Evolutionary conservation across 2,888 invertebrate genomes (phyloP), one percentile per base, ranked within the genome.

Genomic region (Apamea monoglypha): DNA sequence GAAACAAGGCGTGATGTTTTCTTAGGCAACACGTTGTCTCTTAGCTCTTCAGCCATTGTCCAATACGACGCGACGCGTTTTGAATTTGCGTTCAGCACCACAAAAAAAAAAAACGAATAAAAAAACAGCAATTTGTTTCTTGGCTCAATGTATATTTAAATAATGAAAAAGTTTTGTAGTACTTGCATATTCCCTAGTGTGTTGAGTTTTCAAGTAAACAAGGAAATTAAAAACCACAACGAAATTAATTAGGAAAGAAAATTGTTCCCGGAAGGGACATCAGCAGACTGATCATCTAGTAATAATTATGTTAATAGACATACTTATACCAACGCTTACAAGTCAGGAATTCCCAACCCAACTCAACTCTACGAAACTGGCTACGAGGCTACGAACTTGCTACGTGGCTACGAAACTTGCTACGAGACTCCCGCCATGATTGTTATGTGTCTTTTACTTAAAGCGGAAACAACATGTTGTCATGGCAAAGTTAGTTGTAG

Each of bases 311-410:
- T 32, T 59, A 69, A 69, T 72, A 18, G 53, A 40, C 56, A 32
- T 69, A 82, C 50, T 67, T 76, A 14, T 44, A 47, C 44, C 32
- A 59, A 59, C 16, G 44, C 63, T 63, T 56, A 36, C 29, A 36
- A 66, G 70, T 59, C 32, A 67, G 18, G 14, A 81, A 68, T 78
- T 14, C 5, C 50, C 32, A 78, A 21, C 12, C 36, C 25, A 70
- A 53, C 47, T 50, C 16, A 50, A 50, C 61, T 61, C 68, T 75
- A 44, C 56, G 16, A 59, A 79, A 64, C 36, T 18, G n/a, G 59
- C 69, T 74, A 53, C 73, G 64, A 36, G 2, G 61, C 71, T 83
- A 71, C 71, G 63, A 75, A 80, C 44, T 80, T 68, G 80, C 67
- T 80, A 74, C 71, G 84, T 0, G 32, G 29, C 40, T 74, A 71